Evolutionary conservation across 2,888 invertebrate genomes (phyloP), one percentile per base, ranked within the genome.

Genomic region (Drepanosiphum platanoidis): DNA sequence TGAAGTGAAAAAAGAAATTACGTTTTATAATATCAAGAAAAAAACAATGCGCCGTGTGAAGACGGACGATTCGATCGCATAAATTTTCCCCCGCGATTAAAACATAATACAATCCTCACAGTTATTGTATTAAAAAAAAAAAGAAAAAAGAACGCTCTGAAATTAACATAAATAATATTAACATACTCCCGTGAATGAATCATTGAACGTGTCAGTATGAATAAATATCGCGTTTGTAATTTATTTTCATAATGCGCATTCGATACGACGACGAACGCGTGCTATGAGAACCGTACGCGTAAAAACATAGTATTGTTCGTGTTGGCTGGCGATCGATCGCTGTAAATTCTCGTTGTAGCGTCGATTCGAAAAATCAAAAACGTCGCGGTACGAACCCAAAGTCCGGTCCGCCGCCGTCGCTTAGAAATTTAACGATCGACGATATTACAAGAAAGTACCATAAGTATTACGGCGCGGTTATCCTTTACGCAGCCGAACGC

Each of bases 201-300:
- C 77, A 39, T 39, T 39, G 61, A 64, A 78, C n/a, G 66, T 42
- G 78, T 66, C 78, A 22, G 78, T 42, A 32, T 66, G 66, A 42
- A 78, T 78, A 78, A 39, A 78, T 32, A 66, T 64, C 27, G 30
- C 39, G 36, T 7, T 78, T 78, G n/a, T 78, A 78, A 64, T 78
- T 66, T 39, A 77, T 77, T 27, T 61, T 61, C 61, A 61, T n/a
- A 77, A 61, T 18, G 30, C 5, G n/a, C 3, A 18, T 9, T 74
- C 22, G 52, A 22, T 22, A 5, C 13, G 74, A 18, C 42, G 30
- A 74, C 46, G 22, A 75, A 52, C 52, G 58, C 58, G 58, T 4
- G 58, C 58, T 4, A 4, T 15, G 18, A 11, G 58, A 11, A 58
- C 58, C 3, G 58, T 11, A 13, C 58, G 18, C 5, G 64, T 30